Evolutionary conservation across 2,888 invertebrate species (phyloP).

Genomic region (Epirrhoe alternata): DNA sequence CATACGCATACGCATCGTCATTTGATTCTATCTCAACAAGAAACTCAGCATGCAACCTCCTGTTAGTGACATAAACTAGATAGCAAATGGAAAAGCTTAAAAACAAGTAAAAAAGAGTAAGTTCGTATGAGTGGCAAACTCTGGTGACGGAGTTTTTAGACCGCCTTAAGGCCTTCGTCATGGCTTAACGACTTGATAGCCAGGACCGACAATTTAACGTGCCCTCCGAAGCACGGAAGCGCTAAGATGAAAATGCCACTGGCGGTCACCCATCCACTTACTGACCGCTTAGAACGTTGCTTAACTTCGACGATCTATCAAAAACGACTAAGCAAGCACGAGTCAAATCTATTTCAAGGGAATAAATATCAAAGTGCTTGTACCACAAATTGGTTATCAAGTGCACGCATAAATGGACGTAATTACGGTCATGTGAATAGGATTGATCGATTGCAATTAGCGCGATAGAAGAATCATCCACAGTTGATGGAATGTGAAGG

Average conservation of each 20-base stretch:
- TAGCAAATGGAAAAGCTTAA: slow-evolving; percentile 20
- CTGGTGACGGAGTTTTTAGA: no score
- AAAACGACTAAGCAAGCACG: no score
- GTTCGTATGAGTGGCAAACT: no score
- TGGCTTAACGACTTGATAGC: no score
- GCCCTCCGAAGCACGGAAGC: no score
- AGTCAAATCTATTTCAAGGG: slow-evolving; percentile 12
- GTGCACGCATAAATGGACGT: slow-evolving; percentile 12
- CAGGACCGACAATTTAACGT: no score
- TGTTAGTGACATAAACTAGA: slow-evolving; percentile 20
- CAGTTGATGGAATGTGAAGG: slow-evolving; percentile 31
- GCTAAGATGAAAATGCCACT: no score
- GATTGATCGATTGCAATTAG: slow-evolving; percentile 27
- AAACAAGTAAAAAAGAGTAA: no score
- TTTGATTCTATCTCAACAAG: slow-evolving; percentile 5
- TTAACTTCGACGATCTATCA: no score
- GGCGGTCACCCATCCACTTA: no score
- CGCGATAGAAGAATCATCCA: slow-evolving; percentile 13
- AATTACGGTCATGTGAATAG: slow-evolving; percentile 24
- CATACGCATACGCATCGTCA: slow-evolving; percentile 4
- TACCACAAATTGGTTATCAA: slow-evolving; percentile 13
- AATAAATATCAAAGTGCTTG: slow-evolving; percentile 19
- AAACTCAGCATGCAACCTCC: slow-evolving; percentile 16
- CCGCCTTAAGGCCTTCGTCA: no score
- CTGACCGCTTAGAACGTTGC: no score